A percentile compares a stretch with the other conserved stretches of the same genome.
phyloP scores from a whole-genome alignment of 2,888 invertebrate genomes.

The Brachyptera putata region DNA sequence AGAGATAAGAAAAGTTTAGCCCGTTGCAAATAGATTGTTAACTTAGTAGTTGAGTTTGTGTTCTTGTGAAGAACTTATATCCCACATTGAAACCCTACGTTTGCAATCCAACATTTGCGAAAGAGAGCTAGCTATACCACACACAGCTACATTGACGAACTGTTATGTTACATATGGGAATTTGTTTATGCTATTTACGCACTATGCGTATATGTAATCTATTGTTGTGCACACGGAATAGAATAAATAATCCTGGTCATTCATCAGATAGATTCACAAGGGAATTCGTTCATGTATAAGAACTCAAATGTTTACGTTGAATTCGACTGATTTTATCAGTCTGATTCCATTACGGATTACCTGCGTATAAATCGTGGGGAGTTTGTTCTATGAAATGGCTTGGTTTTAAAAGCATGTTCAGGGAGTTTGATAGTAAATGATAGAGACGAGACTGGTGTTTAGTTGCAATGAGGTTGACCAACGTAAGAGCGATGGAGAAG shows the following conservation, averaged over 20 bases:
- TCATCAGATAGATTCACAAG: slow-evolving; percentile 16
- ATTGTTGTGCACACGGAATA: slow-evolving; percentile 13
- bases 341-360: slow-evolving; percentile 18
- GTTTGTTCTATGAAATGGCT: not conserved
- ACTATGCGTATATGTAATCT: slow-evolving; percentile 2
- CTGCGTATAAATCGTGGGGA: slow-evolving; percentile 7
- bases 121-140: not conserved
- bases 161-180: not conserved
- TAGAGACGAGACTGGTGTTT: slow-evolving; percentile 8
- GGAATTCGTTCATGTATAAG: not conserved
- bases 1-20: slow-evolving; percentile 17
- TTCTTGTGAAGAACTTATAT: not conserved
- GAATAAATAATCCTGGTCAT: slow-evolving; percentile 3
- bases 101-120: too few species aligned
- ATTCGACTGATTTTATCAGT: slow-evolving; percentile 12
- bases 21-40: slow-evolving; percentile 8
- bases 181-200: not conserved
- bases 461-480: not conserved
- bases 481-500: not conserved
- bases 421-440: slow-evolving; percentile 4
- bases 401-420: not conserved
- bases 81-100: too few species aligned
- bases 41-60: slow-evolving; percentile 16
- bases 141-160: not conserved
- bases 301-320: not conserved